These are phyloP conservation scores for Diorhabda sublineata DNA, from an alignment of 1,140 invertebrate species.

Conservation along the genomic window DNA sequence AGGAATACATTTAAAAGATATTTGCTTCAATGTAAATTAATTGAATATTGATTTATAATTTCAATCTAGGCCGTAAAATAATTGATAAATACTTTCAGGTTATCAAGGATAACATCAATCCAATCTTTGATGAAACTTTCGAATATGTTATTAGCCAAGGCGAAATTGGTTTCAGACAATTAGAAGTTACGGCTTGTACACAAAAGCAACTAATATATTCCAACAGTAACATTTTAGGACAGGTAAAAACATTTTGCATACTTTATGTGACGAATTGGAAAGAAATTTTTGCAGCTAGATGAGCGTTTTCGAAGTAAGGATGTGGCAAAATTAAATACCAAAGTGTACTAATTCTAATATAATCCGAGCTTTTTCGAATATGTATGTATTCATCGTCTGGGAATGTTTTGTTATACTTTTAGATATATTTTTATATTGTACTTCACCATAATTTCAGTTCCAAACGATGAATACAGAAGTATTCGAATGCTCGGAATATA, in stretches of 20 bases:
- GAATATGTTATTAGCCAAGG: conserved; percentile 76
- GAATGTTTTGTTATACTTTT: too few relatives aligned
- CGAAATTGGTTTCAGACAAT: conserved; percentile 65
- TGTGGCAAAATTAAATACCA: neutral
- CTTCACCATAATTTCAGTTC: too few relatives aligned
- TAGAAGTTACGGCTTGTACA: conserved; percentile 79
- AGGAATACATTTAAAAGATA: too few relatives aligned
- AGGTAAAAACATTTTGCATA: conserved; percentile 51
- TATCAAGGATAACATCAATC: conserved; percentile 86
- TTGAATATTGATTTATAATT: too few relatives aligned
- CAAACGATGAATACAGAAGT: too few relatives aligned
- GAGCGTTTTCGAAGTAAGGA: neutral
- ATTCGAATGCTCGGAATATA: too few relatives aligned
- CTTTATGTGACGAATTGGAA: conserved; percentile 8
- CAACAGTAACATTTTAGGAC: conserved; percentile 75
- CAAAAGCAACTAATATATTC: conserved; percentile 75
- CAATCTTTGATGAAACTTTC: conserved; percentile 86
- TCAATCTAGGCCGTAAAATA: too few relatives aligned
- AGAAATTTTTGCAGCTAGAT: neutral
- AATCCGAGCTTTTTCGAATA: neutral
- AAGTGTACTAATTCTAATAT: neutral
- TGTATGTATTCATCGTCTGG: neutral
- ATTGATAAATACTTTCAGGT: conserved; percentile 48
- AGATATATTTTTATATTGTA: too few relatives aligned
- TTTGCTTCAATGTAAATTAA: too few relatives aligned